These are phyloP conservation scores for Galeopterus variegatus DNA, from an alignment of 2,113 vertebrate species.

Conservation along the genomic window DNA sequence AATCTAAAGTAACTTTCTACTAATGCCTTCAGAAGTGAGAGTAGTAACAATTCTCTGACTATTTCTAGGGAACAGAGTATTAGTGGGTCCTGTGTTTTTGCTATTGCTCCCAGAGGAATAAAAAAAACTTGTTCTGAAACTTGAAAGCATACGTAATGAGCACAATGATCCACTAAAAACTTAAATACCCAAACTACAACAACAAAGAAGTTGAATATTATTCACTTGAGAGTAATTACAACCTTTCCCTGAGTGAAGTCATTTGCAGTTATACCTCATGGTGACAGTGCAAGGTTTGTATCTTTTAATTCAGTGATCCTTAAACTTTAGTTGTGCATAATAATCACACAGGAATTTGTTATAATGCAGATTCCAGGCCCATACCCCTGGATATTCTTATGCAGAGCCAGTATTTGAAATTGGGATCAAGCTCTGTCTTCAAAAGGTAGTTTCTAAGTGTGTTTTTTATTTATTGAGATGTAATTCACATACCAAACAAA, in stretches of 20 bases:
- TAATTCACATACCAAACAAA: constrained; percentile 7
- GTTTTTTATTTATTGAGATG: not conserved
- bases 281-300: constrained; percentile 2
- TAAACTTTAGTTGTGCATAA: constrained; percentile 28
- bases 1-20: not conserved
- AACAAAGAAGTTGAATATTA: constrained; percentile 4
- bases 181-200: not conserved
- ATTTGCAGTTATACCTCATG: not conserved
- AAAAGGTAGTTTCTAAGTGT: not conserved
- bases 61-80: not conserved
- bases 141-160: not conserved
- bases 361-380: constrained; percentile 6
- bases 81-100: not conserved
- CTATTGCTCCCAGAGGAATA: not conserved
- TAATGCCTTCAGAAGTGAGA: not conserved
- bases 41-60: not conserved
- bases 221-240: constrained; percentile 14
- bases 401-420: constrained; percentile 40
- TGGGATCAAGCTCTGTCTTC: not conserved
- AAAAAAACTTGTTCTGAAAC: constrained; percentile 55
- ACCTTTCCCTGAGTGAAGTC: not conserved
- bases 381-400: not conserved
- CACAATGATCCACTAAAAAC: not conserved
- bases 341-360: not conserved
- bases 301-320: constrained; percentile 56